Conservation (phyloP, 2,113 vertebrate genomes). For the Ailurus styani region DNA sequence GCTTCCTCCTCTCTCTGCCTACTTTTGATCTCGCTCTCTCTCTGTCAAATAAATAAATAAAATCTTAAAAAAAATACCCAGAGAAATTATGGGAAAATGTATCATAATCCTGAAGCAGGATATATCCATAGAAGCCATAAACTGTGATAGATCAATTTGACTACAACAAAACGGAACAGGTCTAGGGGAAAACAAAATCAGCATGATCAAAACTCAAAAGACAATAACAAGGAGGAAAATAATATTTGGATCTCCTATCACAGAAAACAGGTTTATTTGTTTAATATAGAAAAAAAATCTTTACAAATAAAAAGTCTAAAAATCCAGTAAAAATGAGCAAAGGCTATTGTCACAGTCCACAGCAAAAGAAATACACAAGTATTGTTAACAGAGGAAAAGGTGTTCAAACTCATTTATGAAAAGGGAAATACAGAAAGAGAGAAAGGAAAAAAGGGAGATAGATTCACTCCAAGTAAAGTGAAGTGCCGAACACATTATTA, state of each 20-base stretch:
- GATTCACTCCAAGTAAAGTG: not conserved
- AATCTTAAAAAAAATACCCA: not conserved
- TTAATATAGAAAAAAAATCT: not conserved
- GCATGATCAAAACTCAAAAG: not conserved
- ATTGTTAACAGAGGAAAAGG: not conserved
- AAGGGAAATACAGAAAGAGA: not conserved
- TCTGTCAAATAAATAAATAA: too few species aligned
- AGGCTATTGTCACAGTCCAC: not conserved
- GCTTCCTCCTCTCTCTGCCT: too few species aligned
- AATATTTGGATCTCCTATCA: not conserved
- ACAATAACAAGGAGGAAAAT: not conserved
- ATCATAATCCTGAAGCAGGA: not conserved
- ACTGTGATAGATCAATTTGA: not conserved
- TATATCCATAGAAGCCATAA: not conserved
- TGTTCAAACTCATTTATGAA: not conserved
- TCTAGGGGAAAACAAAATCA: not conserved
- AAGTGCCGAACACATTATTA: not conserved
- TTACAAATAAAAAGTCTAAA: not conserved
- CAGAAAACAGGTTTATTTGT: not conserved
- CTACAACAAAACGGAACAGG: not conserved
- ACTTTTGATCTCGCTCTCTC: too few species aligned
- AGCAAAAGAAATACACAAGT: not conserved
- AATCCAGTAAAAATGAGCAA: not conserved
- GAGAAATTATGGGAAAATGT: not conserved
- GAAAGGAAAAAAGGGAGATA: not conserved